Conservation (phyloP, 1,140 invertebrate genomes). For the Aphaenogaster floridana region DNA sequence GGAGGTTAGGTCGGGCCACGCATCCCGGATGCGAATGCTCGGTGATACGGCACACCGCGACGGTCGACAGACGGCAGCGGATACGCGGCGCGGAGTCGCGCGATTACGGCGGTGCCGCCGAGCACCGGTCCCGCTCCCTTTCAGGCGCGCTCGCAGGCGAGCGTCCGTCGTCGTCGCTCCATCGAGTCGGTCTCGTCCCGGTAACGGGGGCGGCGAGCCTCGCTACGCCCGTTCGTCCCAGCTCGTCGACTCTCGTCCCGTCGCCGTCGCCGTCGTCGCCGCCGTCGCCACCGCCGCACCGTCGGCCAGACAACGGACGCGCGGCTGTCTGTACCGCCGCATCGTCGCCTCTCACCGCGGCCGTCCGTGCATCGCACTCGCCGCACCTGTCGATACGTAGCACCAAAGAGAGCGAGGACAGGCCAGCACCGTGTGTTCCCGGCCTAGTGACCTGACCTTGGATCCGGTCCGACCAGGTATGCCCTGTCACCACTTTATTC, state of each 20-base stretch:
- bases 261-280: background rate
- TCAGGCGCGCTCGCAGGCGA: conserved; percentile 17
- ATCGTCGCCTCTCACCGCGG: background rate
- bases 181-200: background rate
- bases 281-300: background rate
- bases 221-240: conserved; percentile 13
- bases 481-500: conserved; percentile 41
- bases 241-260: conserved; percentile 1
- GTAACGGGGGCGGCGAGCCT: conserved; percentile 56
- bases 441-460: conserved; percentile 84
- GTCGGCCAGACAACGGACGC: background rate
- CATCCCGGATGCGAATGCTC: conserved; percentile 53
- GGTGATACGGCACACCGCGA: conserved; percentile 24
- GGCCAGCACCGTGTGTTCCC: conserved; percentile 65
- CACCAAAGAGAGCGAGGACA: conserved; percentile 36
- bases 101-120: background rate
- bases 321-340: background rate
- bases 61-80: conserved; percentile 33
- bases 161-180: conserved; percentile 3
- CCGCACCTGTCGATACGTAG: conserved; percentile 12
- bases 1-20: conserved; percentile 69
- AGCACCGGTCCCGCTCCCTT: background rate
- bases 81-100: conserved; percentile 24
- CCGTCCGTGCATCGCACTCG: background rate
- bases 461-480: conserved; percentile 81